These are phyloP conservation scores for Helicolenus hilgendorfi DNA, from an alignment of 2,797 vertebrate species.

Conservation along the genomic window DNA sequence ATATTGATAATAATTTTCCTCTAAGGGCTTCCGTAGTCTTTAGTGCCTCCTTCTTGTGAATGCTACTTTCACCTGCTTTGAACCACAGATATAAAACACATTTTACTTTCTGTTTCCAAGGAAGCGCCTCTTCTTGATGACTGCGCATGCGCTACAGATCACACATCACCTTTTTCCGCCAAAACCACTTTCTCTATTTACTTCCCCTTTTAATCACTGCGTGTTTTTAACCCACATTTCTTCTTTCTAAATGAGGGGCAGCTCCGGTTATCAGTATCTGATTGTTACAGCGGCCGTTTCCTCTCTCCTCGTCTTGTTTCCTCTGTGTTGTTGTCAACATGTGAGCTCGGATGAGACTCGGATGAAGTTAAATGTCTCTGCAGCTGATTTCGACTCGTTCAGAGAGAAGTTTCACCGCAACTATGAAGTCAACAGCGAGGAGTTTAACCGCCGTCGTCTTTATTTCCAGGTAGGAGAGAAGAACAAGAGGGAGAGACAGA, in stretches of 20 bases:
- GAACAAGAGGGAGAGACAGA: rapidly evolving
- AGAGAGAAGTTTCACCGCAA: constrained; percentile 27
- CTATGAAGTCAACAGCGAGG: constrained; percentile 37
- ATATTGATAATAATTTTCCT: background rate
- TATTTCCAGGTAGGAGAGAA: constrained; percentile 66
- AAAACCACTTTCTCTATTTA: background rate
- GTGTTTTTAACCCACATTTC: background rate
- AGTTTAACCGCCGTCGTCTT: constrained; percentile 34
- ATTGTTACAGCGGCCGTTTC: rapidly evolving
- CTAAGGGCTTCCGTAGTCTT: background rate
- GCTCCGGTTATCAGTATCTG: background rate
- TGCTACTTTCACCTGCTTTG: background rate
- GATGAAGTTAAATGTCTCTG: background rate
- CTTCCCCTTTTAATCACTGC: background rate
- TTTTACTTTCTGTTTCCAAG: constrained; percentile 29
- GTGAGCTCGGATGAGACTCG: background rate
- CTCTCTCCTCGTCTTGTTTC: background rate
- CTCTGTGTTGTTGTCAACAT: background rate
- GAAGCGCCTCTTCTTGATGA: background rate
- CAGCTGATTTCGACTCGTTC: constrained; percentile 38
- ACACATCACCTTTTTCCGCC: background rate
- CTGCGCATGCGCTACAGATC: constrained; percentile 44
- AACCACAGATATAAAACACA: no score
- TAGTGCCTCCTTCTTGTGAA: background rate
- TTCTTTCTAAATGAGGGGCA: constrained; percentile 20